These are phyloP conservation scores for Leucoraja ocellata DNA, from an alignment of 2,797 vertebrate genomes.

Conservation along the genomic window DNA sequence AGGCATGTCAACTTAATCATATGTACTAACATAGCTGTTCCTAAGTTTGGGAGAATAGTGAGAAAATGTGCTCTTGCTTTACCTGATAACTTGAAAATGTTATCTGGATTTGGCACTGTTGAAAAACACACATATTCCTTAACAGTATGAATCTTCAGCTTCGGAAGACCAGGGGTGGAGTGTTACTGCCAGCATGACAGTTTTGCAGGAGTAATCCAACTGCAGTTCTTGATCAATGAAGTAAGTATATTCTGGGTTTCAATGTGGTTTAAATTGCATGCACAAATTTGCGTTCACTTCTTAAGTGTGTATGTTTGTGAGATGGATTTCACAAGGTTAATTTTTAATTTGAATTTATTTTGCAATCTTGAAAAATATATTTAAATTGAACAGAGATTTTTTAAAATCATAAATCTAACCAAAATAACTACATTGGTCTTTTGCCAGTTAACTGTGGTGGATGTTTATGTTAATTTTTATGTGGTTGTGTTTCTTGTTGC, in stretches of 20 bases:
- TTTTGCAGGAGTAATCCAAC: conserved; percentile 87
- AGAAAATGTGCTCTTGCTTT: background rate
- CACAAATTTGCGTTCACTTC: background rate
- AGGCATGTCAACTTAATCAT: background rate
- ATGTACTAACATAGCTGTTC: background rate
- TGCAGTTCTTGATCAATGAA: conserved; percentile 98
- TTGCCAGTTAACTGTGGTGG: background rate
- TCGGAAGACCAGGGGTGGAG: conserved; percentile 90
- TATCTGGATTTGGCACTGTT: background rate
- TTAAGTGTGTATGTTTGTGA: background rate
- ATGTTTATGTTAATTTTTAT: background rate
- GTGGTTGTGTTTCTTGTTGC: no score
- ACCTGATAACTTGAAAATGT: background rate
- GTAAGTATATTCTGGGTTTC: conserved; percentile 57
- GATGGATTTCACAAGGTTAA: background rate
- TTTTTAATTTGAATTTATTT: background rate
- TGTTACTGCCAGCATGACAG: conserved; percentile 96
- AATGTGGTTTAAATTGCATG: background rate
- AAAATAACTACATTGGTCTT: background rate
- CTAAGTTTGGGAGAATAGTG: background rate
- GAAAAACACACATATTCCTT: conserved; percentile 61
- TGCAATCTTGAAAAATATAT: background rate
- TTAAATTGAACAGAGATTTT: background rate
- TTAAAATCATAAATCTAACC: background rate
- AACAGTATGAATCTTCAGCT: conserved; percentile 66